A percentile compares a stretch with the other conserved stretches of the same genome.
Evolutionary conservation across 2,888 invertebrate species (phyloP).

Genomic region (Corbicula japonica): DNA sequence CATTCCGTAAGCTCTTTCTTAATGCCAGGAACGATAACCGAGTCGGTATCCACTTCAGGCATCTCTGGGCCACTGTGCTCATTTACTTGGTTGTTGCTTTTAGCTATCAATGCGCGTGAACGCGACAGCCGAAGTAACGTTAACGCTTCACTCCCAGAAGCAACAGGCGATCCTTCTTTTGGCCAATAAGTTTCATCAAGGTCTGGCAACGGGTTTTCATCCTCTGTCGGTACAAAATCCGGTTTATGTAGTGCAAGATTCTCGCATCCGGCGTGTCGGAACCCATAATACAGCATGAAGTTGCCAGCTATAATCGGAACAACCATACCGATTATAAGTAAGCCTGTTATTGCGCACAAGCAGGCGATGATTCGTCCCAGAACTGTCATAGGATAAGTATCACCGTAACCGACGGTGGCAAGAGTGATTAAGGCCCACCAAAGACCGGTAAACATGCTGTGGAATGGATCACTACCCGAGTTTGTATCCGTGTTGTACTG

Average conservation of each 20-base stretch:
- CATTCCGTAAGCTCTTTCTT: no score
- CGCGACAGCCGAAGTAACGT: no score
- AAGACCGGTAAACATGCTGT: constrained; percentile 68
- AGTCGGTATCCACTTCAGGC: no score
- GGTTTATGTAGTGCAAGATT: constrained; percentile 55
- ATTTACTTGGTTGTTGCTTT: no score
- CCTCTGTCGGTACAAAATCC: constrained; percentile 56
- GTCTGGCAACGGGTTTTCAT: constrained; percentile 58
- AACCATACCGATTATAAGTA: constrained; percentile 82
- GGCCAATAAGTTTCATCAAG: no score
- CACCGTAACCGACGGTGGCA: constrained; percentile 83
- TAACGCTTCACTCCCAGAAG: no score
- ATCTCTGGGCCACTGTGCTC: no score
- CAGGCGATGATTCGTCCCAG: constrained; percentile 78
- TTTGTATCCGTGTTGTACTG: constrained; percentile 43
- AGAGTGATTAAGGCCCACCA: constrained; percentile 77
- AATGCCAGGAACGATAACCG: no score
- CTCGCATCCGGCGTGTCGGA: constrained; percentile 62
- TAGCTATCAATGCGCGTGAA: no score
- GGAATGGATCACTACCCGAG: constrained; percentile 40
- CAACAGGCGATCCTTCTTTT: no score
- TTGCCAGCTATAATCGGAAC: constrained; percentile 84
- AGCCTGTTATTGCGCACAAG: constrained; percentile 81
- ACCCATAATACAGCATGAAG: constrained; percentile 81
- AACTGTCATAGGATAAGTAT: constrained; percentile 75